Evolutionary conservation across 2,113 vertebrate genomes (phyloP).

Genomic region (Sinocyclocheilus anshuiensis): DNA sequence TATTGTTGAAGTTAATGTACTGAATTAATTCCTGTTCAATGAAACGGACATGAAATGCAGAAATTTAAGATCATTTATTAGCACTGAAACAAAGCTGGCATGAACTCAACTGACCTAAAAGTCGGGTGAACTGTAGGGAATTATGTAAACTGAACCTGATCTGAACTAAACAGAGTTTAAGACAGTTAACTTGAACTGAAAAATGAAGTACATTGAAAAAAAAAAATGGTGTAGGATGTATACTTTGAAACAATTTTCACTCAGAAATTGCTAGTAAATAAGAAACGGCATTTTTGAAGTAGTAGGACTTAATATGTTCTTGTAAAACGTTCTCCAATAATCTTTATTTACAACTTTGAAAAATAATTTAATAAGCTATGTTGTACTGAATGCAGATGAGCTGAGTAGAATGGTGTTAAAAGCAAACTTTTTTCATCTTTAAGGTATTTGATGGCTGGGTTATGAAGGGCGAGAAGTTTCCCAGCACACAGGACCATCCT

Average conservation of each 20-base stretch:
- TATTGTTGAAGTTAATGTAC: background rate
- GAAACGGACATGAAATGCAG: background rate
- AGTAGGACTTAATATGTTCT: background rate
- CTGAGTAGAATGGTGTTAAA: background rate
- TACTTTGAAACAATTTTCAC: background rate
- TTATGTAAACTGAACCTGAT: background rate
- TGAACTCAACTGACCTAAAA: background rate
- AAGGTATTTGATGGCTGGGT: constrained; percentile 98
- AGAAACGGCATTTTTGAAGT: background rate
- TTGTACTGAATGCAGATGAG: too few relatives aligned
- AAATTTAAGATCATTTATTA: background rate
- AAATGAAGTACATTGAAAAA: background rate
- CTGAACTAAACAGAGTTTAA: background rate
- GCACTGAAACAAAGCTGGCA: background rate
- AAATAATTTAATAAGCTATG: background rate
- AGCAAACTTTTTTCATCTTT: background rate
- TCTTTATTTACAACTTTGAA: background rate
- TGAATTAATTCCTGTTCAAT: constrained; percentile 20
- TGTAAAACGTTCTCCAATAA: background rate
- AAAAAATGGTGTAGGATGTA: background rate
- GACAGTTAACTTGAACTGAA: background rate
- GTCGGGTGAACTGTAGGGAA: background rate
- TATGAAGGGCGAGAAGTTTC: constrained; percentile 94
- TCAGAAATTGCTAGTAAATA: background rate
- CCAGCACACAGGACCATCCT: constrained; percentile 88